Evolutionary conservation across 2,113 vertebrate species (phyloP).

Genomic region (Lepidothrix coronata): DNA sequence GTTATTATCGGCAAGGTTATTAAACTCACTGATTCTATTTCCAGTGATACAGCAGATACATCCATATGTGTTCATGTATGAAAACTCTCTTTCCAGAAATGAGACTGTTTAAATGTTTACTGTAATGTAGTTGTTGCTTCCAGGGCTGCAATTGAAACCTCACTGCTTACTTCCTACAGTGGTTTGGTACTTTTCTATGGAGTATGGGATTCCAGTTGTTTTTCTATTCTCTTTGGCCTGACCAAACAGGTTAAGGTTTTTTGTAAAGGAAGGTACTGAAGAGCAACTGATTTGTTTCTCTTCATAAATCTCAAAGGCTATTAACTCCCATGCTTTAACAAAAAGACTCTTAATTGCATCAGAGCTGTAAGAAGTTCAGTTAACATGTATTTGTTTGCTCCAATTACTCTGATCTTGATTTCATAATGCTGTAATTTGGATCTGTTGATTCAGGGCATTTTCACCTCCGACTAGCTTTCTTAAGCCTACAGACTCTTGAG

Average conservation of each 20-base stretch:
- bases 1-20: not conserved
- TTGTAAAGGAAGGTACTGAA: not conserved
- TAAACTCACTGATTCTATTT: not conserved
- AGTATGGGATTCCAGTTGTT: not conserved
- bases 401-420: not conserved
- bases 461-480: not conserved
- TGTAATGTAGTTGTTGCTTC: not conserved
- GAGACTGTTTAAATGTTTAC: not conserved
- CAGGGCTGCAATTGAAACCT: not conserved
- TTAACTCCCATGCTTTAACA: not conserved
- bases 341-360: not conserved
- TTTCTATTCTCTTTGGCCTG: not conserved
- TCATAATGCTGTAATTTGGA: not conserved
- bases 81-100: not conserved
- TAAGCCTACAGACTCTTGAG: not conserved
- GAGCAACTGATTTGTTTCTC: rapidly evolving
- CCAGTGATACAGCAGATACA: not conserved
- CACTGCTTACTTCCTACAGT: not conserved
- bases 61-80: not conserved
- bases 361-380: not conserved
- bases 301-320: not conserved
- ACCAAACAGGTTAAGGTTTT: not conserved
- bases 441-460: not conserved
- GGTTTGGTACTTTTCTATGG: not conserved
- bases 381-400: not conserved